phyloP scores from a whole-genome alignment of 2,888 invertebrate genomes.

The Stegana nigrithorax region DNA sequence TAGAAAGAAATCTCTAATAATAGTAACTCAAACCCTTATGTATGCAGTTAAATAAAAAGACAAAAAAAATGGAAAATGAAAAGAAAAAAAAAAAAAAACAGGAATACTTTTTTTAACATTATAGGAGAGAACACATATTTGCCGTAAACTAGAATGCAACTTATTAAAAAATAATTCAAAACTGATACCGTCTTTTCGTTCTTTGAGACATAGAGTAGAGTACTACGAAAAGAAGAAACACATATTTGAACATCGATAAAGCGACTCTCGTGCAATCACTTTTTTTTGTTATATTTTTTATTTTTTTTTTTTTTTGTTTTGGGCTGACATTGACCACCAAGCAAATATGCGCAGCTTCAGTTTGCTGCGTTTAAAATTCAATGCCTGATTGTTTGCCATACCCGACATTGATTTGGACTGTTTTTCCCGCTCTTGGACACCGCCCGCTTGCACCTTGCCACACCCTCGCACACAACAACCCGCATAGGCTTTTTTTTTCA shows the following conservation, averaged over 20 bases:
- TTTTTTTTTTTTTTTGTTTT: slow-evolving; percentile 37
- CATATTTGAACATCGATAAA: slow-evolving; percentile 33
- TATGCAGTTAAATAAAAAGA: no score
- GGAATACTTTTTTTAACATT: no score
- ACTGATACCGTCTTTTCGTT: no score
- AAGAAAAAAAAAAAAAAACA: no score
- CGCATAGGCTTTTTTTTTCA: neutral
- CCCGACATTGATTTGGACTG: slow-evolving; percentile 8
- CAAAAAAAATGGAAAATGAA: neutral
- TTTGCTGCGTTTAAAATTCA: slow-evolving; percentile 18
- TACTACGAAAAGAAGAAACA: slow-evolving; percentile 26
- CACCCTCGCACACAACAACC: neutral
- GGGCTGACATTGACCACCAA: no score
- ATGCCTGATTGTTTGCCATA: slow-evolving; percentile 13
- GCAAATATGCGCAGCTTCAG: neutral
- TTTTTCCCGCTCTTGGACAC: neutral
- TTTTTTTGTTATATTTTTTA: slow-evolving; percentile 35
- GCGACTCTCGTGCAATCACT: neutral
- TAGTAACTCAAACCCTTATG: no score
- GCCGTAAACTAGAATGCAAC: no score
- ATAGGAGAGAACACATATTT: no score
- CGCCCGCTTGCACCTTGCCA: no score
- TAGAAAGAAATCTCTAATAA: no score
- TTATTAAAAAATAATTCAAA: no score
- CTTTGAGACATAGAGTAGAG: neutral